Base-by-base conservation (phyloP, 2,113 vertebrate species). In the Lagopus muta region DNA sequence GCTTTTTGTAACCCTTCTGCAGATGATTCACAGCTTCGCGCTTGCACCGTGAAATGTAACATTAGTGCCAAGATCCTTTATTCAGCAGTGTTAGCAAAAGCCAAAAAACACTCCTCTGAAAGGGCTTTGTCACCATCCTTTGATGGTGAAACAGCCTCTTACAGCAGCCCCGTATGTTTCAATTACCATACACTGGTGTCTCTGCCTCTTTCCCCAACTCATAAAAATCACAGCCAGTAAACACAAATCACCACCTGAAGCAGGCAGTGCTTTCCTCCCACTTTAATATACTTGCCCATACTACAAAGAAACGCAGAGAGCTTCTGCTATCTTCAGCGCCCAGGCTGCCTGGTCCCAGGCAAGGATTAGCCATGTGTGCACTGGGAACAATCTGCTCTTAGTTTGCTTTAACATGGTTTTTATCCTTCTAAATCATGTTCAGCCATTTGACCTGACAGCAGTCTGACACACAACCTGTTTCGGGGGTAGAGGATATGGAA, bases 191-290 rank as follows among this genome's bases (percentile, higher is more conserved):
- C 3, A 2, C 86, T 16, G 25, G 82, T 58, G 30, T 96, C 97
- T 96, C 93, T 96, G 32, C 88, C 76, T 96, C 94, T 96, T 96
- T 96, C 93, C 84, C 89, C 86, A 89, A 93, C 95, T 96, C 96
- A 47, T 98, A 98, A 98, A 97, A 97, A 97, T 97, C 97, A 92
- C 96, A 98, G 97, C 92, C 96, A 97, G 96, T 98, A 97, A 98
- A 97, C 95, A 97, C 95, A 96, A 95, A 90, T 98, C 72, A 87
- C 92, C 96, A 98, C 96, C 97, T 96, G 94, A 97, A 97, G 89
- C 92, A 97, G 96, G 16, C 11, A 9, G 83, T 72, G 79, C 90
- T 96, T 94, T 95, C 92, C 80, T 89, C 95, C 64, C 7, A 47
- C 88, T 96, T 80, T 96, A 96, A 97, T 96, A 92, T 88, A 97